These are phyloP conservation scores for Eupithecia exiguata DNA, from an alignment of 2,888 invertebrate genomes.

Conservation along the genomic window DNA sequence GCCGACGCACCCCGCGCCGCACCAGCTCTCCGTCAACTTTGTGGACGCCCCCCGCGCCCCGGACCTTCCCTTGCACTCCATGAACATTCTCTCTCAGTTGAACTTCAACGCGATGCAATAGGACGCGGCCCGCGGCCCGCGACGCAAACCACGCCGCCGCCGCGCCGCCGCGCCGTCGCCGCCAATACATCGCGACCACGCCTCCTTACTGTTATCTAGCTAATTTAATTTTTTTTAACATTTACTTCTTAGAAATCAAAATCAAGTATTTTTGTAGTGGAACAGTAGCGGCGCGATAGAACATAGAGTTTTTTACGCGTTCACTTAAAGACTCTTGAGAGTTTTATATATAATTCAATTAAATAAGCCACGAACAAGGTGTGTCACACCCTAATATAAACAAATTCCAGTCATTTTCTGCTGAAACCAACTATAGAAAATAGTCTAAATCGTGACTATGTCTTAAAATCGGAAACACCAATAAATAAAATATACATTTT, in stretches of 20 bases:
- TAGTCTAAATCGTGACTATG: no score
- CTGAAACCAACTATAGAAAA: neutral
- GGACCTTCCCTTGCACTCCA: conserved; percentile 87
- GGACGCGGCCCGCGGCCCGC: conserved; percentile 73
- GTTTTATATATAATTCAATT: no score
- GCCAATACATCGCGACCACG: conserved; percentile 22
- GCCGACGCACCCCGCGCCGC: conserved; percentile 14
- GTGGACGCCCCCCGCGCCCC: conserved; percentile 87
- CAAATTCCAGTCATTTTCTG: neutral
- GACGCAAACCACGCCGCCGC: conserved; percentile 44
- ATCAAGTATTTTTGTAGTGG: neutral
- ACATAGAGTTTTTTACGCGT: neutral
- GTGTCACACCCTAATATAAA: neutral
- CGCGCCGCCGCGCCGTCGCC: conserved; percentile 37
- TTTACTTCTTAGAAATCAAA: neutral
- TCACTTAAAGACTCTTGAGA: neutral
- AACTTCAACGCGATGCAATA: conserved; percentile 91
- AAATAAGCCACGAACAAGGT: neutral
- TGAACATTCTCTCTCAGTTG: conserved; percentile 87
- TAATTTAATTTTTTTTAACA: no score
- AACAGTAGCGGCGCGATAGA: neutral
- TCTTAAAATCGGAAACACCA: neutral
- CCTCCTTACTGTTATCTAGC: neutral
- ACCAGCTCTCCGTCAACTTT: conserved; percentile 87
- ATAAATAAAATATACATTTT: neutral